Evolutionary conservation across 2,888 invertebrate genomes (phyloP), one percentile per base, ranked within the genome.

Genomic region (Caenorhabditis panamensis): DNA sequence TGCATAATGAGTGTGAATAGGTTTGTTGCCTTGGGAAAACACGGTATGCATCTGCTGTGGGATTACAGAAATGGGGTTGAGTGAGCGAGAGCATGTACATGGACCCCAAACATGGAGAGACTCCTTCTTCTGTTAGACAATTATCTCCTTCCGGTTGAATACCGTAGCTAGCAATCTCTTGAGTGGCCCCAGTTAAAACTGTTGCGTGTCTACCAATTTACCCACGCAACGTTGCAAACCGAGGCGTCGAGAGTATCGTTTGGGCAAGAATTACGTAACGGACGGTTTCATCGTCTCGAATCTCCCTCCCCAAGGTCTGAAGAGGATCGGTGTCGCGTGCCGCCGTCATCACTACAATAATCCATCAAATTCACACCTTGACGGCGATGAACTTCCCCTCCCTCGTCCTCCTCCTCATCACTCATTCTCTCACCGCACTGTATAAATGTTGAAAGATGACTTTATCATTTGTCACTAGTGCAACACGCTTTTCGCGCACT

Each of bases 341-440:
- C 72, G 61, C 49, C 66, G 69, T 64, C 66, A 72, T 26, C 72
- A 62, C 67, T 68, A 73, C 56, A 56, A 73, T 79, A 79, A 79
- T 79, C 79, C 79, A 79, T 79, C 79, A 79, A 79, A 63, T 68
- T 68, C 73, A 41, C 79, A 59, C 79, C 64, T 68, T 71, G 59
- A n/a, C 71, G 59, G 58, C 41, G 22, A 24, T 58, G 58, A 63
- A 63, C 63, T 71, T 41, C 37, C 37, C 63, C 37, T 54, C 26
- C 11, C 24, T 31, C 36, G 31, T 44, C 61, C 44, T 53, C 47
- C 36, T 18, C 56, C 54, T 36, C 36, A 37, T 67, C 49, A 44
- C 31, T 22, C 63, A 31, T 31, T 64, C 37, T 36, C 54, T 54
- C 36, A 63, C 54, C 61, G 22, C 76, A 61, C 61, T 77, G 58